A percentile compares a stretch with the other conserved stretches of the same genome.
These are phyloP conservation scores for Limnephilus lunatus DNA, from an alignment of 2,888 invertebrate species.

Conservation along the genomic window DNA sequence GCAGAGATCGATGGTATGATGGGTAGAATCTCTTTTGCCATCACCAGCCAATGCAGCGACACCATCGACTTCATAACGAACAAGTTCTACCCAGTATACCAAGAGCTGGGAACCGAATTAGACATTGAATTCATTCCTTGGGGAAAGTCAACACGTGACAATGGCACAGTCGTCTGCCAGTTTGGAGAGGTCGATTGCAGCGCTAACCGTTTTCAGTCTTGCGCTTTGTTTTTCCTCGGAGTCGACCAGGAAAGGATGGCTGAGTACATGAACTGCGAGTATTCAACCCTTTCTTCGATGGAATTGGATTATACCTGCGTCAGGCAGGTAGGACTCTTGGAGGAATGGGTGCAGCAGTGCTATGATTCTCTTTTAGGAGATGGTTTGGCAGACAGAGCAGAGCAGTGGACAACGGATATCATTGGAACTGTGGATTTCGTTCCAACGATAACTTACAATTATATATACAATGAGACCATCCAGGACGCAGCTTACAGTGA, in stretches of 20 bases:
- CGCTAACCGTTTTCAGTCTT: constrained; percentile 74
- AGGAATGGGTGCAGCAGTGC: constrained; percentile 66
- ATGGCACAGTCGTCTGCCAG: constrained; percentile 70
- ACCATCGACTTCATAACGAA: constrained; percentile 70
- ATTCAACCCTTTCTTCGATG: constrained; percentile 67
- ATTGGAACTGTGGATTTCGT: constrained; percentile 69
- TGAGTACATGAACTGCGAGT: constrained; percentile 73
- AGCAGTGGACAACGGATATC: constrained; percentile 69
- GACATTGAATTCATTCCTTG: constrained; percentile 74
- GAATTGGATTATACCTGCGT: constrained; percentile 71
- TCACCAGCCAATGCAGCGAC: constrained; percentile 72
- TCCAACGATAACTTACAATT: constrained; percentile 72
- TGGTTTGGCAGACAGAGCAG: constrained; percentile 70
- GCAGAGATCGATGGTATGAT: constrained; percentile 40
- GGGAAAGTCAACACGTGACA: constrained; percentile 71
- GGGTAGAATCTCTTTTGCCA: constrained; percentile 65
- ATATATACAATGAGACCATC: constrained; percentile 67
- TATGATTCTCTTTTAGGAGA: constrained; percentile 66
- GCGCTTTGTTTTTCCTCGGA: constrained; percentile 69
- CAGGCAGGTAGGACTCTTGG: constrained; percentile 69
- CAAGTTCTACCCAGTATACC: constrained; percentile 70
- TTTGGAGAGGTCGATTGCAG: constrained; percentile 72
- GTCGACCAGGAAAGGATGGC: constrained; percentile 65
- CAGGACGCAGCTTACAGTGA: constrained; percentile 66
- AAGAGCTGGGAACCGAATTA: constrained; percentile 70